Conservation (phyloP, 2,888 invertebrate species). For the Apantesis nais region DNA sequence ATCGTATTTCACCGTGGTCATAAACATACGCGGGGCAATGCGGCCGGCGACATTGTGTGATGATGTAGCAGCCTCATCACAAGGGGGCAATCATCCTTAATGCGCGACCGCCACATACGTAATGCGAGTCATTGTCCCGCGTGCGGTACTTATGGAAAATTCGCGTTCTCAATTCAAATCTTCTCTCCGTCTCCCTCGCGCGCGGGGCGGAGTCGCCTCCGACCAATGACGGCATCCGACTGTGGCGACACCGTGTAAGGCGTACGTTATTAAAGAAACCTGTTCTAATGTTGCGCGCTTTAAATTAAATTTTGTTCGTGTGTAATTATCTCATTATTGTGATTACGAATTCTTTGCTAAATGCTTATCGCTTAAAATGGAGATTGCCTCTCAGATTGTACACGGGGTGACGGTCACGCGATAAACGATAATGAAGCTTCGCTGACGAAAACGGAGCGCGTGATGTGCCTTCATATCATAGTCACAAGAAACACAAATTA, state of each 20-base stretch:
- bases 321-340: slow-evolving; percentile 86
- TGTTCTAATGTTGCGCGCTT: slow-evolving; percentile 86
- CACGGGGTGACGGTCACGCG: slow-evolving; percentile 66
- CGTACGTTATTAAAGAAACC: slow-evolving; percentile 86
- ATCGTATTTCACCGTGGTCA: slow-evolving; percentile 80
- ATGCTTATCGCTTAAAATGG: slow-evolving; percentile 81
- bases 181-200: slow-evolving; percentile 83
- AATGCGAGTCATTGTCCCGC: slow-evolving; percentile 86
- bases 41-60: slow-evolving; percentile 82
- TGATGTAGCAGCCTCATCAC: slow-evolving; percentile 84
- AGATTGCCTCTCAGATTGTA: slow-evolving; percentile 70
- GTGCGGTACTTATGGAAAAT: slow-evolving; percentile 86
- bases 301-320: slow-evolving; percentile 86
- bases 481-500: slow-evolving; percentile 64
- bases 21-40: slow-evolving; percentile 76
- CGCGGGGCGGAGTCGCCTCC: slow-evolving; percentile 83
- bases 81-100: slow-evolving; percentile 85
- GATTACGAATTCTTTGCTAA: slow-evolving; percentile 84
- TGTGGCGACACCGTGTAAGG: slow-evolving; percentile 84
- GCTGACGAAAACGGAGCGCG: slow-evolving; percentile 56
- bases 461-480: slow-evolving; percentile 51
- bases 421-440: slow-evolving; percentile 63
- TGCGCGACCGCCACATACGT: slow-evolving; percentile 84
- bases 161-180: slow-evolving; percentile 86
- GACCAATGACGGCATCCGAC: slow-evolving; percentile 83